These are phyloP conservation scores for Bovichtus diacanthus DNA, from an alignment of 2,797 vertebrate genomes.

Conservation along the genomic window DNA sequence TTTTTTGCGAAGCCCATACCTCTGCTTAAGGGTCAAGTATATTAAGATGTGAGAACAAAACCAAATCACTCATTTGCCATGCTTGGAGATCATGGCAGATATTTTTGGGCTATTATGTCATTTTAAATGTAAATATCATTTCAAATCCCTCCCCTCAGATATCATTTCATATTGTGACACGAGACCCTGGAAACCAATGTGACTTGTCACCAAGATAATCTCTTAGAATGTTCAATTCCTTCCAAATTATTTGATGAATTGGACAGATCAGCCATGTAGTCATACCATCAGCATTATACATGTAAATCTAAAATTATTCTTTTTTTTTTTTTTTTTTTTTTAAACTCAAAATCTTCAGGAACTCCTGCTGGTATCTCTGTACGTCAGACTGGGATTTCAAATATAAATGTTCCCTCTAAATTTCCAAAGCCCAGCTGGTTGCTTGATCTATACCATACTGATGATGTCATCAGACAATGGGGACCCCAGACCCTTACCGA, in stretches of 20 bases:
- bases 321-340: neutral
- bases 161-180: too few relatives aligned
- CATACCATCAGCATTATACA: neutral
- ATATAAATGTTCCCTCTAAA: neutral
- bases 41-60: too few relatives aligned
- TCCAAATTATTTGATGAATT: neutral
- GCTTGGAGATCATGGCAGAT: neutral
- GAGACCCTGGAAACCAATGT: neutral
- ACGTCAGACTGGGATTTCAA: neutral
- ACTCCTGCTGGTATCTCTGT: neutral
- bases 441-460: neutral
- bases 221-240: neutral
- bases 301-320: neutral
- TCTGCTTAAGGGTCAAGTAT: neutral
- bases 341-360: neutral
- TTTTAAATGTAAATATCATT: too few relatives aligned
- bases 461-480: neutral
- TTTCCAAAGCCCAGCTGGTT: neutral
- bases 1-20: neutral
- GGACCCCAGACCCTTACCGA: constrained; percentile 24
- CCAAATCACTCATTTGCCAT: neutral
- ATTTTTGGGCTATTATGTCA: neutral
- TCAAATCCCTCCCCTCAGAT: neutral
- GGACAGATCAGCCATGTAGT: neutral
- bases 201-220: neutral